phyloP scores from a whole-genome alignment of 2,888 invertebrate genomes.

The Dryadula phaetusa region DNA sequence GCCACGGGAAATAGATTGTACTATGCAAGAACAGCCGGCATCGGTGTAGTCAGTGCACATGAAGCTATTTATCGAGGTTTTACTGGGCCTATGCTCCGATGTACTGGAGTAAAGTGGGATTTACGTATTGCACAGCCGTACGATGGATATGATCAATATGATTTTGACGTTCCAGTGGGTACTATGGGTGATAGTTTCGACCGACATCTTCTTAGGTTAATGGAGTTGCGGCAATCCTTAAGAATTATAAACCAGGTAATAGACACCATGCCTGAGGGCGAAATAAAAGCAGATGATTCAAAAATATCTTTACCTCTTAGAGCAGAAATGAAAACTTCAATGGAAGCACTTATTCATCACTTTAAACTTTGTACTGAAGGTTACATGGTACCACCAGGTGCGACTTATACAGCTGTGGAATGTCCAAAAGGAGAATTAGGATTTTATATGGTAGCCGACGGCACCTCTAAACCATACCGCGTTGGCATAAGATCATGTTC shows the following conservation, averaged over 20 bases:
- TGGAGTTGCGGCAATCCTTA: conserved; percentile 91
- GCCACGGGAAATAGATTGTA: conserved; percentile 89
- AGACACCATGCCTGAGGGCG: conserved; percentile 92
- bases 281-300: conserved; percentile 90
- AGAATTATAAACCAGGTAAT: conserved; percentile 92
- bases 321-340: conserved; percentile 92
- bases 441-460: conserved; percentile 94
- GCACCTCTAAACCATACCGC: conserved; percentile 90
- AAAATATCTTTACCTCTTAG: conserved; percentile 91
- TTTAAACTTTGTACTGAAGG: conserved; percentile 94
- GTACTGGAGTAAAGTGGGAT: conserved; percentile 95
- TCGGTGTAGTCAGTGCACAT: conserved; percentile 89
- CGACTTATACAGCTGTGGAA: conserved; percentile 91
- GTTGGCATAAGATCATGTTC: conserved; percentile 84
- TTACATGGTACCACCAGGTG: conserved; percentile 92
- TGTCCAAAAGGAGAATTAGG: conserved; percentile 95
- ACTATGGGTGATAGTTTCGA: conserved; percentile 94
- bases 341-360: conserved; percentile 95
- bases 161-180: conserved; percentile 94
- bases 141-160: conserved; percentile 91
- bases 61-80: conserved; percentile 91
- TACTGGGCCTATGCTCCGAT: conserved; percentile 89
- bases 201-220: conserved; percentile 87
- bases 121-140: conserved; percentile 92
- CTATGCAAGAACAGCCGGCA: conserved; percentile 86